A percentile compares a stretch with the other conserved stretches of the same genome.
These are phyloP conservation scores for Phrynosoma platyrhinos DNA, from an alignment of 2,113 vertebrate species.

Conservation along the genomic window DNA sequence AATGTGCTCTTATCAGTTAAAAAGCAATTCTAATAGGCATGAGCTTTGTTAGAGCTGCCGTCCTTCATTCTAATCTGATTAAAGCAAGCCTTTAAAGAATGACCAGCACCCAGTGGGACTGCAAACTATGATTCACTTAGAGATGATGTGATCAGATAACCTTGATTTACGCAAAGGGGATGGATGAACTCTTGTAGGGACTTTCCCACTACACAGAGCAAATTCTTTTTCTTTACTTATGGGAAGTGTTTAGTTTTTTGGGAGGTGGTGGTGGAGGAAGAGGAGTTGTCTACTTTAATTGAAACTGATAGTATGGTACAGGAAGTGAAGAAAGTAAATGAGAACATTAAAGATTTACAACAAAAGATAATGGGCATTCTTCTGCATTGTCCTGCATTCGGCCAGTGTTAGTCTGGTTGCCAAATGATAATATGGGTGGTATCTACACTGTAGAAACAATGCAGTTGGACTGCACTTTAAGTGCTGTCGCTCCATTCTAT, in stretches of 20 bases:
- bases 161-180: conserved; percentile 57
- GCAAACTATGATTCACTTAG: conserved; percentile 44
- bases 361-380: too few species aligned
- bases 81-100: conserved; percentile 46
- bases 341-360: too few species aligned
- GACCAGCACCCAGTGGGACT: conserved; percentile 58
- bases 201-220: conserved; percentile 46
- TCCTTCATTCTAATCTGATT: conserved; percentile 43
- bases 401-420: too few species aligned
- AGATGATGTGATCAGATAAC: conserved; percentile 55
- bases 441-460: too few species aligned
- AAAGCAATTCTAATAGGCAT: conserved; percentile 34
- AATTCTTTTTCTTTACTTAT: conserved; percentile 39
- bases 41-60: conserved; percentile 49
- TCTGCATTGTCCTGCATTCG: too few species aligned
- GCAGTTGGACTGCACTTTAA: too few species aligned
- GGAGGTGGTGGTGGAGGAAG: too few species aligned
- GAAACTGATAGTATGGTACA: conserved; percentile 48
- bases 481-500: too few species aligned
- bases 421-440: too few species aligned
- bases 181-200: conserved; percentile 58
- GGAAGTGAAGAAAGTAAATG: conserved; percentile 23
- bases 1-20: conserved; percentile 26
- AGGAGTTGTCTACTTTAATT: conserved; percentile 17
- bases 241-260: background rate